Evolutionary conservation across 2,113 vertebrate genomes (phyloP).

Genomic region (Polyodon spathula): DNA sequence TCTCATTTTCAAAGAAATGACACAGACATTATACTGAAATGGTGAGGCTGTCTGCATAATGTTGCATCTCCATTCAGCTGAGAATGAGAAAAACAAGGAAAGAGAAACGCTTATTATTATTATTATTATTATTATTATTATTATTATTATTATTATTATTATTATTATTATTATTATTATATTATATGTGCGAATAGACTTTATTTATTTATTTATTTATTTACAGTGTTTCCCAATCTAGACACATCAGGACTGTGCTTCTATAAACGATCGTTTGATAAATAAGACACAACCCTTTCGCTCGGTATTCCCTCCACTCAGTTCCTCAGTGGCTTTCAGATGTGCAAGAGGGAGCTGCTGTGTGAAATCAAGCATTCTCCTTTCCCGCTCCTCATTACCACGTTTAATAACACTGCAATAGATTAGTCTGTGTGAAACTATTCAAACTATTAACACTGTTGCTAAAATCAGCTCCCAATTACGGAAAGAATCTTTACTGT

Average conservation of each 20-base stretch:
- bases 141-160: too few relatives aligned
- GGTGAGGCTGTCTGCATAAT: constrained; percentile 24
- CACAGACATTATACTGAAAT: constrained; percentile 34
- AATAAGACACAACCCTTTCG: too few relatives aligned
- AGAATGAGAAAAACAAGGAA: constrained; percentile 16
- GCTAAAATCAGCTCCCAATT: too few relatives aligned
- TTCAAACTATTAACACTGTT: neutral
- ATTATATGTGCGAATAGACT: too few relatives aligned
- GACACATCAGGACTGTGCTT: neutral
- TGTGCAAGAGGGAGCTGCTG: neutral
- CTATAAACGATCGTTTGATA: neutral
- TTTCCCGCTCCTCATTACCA: constrained; percentile 1
- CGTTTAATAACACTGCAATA: neutral
- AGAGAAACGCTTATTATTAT: constrained; percentile 20
- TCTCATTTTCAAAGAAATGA: constrained; percentile 47
- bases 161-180: too few relatives aligned
- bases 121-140: too few relatives aligned
- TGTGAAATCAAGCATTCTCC: neutral
- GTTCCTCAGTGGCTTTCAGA: too few relatives aligned
- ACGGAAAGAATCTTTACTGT: too few relatives aligned
- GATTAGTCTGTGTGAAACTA: constrained; percentile 3
- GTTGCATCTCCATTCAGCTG: constrained; percentile 17
- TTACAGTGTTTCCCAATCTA: neutral
- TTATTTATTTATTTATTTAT: neutral
- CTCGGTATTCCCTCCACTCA: too few relatives aligned